These are phyloP conservation scores for Lycocerus yunnanus DNA, from an alignment of 2,888 invertebrate genomes.

Conservation along the genomic window DNA sequence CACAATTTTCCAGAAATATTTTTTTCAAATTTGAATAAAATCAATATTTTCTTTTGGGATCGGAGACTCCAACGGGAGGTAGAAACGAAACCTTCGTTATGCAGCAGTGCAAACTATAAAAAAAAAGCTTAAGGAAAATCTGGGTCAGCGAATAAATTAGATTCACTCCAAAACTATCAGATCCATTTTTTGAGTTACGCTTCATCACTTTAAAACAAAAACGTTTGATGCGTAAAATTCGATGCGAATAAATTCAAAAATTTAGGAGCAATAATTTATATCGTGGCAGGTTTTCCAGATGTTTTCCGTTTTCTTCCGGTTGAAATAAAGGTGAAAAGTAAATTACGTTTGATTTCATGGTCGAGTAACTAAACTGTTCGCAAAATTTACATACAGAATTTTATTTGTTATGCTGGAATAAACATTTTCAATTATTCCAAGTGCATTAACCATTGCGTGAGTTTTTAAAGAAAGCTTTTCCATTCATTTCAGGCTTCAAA, in stretches of 20 bases:
- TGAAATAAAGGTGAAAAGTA: background rate
- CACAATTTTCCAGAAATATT: background rate
- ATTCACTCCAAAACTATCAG: background rate
- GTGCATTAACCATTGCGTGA: background rate
- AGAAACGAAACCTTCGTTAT: background rate
- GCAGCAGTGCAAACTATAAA: background rate
- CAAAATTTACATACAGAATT: background rate
- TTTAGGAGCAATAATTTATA: too few relatives aligned
- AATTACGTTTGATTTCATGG: background rate
- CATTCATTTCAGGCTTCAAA: background rate
- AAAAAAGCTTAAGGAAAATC: background rate
- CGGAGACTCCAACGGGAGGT: conserved; percentile 3
- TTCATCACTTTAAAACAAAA: background rate
- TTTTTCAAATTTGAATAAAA: background rate
- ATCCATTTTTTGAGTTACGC: background rate
- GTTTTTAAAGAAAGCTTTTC: background rate
- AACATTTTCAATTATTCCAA: background rate
- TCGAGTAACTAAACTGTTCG: background rate
- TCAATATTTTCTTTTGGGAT: background rate
- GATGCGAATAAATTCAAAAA: background rate
- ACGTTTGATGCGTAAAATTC: background rate
- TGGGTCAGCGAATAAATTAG: background rate
- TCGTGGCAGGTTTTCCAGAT: background rate
- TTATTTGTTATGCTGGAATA: background rate
- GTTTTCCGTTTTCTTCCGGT: background rate